Evolutionary conservation across 2,888 invertebrate species (phyloP), one percentile per base, ranked within the genome.

Genomic region (Chromoteleia sp.): DNA sequence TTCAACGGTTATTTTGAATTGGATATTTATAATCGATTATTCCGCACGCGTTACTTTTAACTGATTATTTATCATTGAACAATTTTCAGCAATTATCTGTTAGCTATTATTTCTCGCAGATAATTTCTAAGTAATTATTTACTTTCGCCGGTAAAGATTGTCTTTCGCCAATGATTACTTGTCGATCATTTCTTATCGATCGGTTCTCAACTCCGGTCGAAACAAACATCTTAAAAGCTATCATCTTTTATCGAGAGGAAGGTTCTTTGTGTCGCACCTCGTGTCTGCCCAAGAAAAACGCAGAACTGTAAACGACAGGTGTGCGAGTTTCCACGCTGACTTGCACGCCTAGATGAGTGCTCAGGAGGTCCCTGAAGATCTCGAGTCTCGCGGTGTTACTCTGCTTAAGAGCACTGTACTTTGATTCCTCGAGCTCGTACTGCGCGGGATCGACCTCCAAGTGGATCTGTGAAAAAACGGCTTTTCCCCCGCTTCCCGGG

Each of bases 381-480:
- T 96, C 96, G 21, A 96, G 90, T 2, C 97, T 94, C n/a, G 95
- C 95, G 58, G 93, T 92, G 88, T 97, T 95, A 88, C 94, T 95
- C 82, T 94, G 93, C 83, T 93, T 93, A 10, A 95, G 89, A 2
- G 94, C 93, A 2, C 90, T 88, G 86, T 92, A 94, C 88, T 94
- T 94, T 7, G 88, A 90, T 85, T 94, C 94, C 83, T 95, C 95
- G 29, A 93, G 92, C 86, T 94, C 94, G 86, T 94, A 95, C 85
- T 95, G 93, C 54, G 91, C 92, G 0, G 97, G 96, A 90, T 95
- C 96, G 0, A 95, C 94, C 92, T 97, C 97, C 85, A 97, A 92
- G 89, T 97, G 97, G 50, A 97, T 96, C 95, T 97, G 90, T 19
- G 97, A 97, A 89, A 97, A 97, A 45, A 97, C 94, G 3, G 96